Base-by-base conservation (phyloP, 2,797 vertebrate genomes). In the Mormyrus hasselquistii region DNA sequence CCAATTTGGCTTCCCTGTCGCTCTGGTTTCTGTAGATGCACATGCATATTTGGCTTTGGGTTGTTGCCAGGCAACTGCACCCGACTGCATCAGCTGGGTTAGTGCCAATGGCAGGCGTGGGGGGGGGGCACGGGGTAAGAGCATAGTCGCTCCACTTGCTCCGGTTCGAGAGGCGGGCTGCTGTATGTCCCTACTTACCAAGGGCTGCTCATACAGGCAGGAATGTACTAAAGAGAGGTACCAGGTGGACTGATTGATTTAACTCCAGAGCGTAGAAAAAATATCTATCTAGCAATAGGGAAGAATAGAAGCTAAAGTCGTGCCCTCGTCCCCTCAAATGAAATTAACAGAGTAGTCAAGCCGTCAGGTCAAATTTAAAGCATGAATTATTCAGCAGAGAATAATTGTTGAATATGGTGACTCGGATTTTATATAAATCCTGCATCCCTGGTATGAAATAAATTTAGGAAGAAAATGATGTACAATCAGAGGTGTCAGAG, bases 11-110 rank as follows among this genome's bases (percentile, higher is more conserved):
- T 52, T 86, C 84, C 22, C 50, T 52, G 84, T 86, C 16, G 6
- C 14, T 38, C 52, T 34, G 86, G 34, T 29, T 10, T 34, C 84
- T 16, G 9, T 29, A 16, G n/a, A 52, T 50, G n/a, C 84, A 50
- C 83, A 25, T 85, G 25, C 25, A 52, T n/a, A 53, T 53, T 52
- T 59, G 94, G 93, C 92, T 90, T 93, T 95, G 95, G 94, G 93
- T 91, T 92, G 95, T 96, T 96, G 95, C 96, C 95, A 95, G 93
- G 96, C 95, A 96, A 96, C 96, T 92, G 93, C 93, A 93, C 49
- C 44, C 16, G 10, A 76, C 87, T 55, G 52, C 87, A 65, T 65
- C 25, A 87, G 59, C 55, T 53, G 50, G 49, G 50, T 86, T 59
- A 87, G 41, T 59, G 87, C 59, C 38, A 69, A 22, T 1, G 59